Evolutionary conservation across 1,140 invertebrate species (phyloP), one percentile per base, ranked within the genome.

Genomic region (Eriosoma lanigerum): DNA sequence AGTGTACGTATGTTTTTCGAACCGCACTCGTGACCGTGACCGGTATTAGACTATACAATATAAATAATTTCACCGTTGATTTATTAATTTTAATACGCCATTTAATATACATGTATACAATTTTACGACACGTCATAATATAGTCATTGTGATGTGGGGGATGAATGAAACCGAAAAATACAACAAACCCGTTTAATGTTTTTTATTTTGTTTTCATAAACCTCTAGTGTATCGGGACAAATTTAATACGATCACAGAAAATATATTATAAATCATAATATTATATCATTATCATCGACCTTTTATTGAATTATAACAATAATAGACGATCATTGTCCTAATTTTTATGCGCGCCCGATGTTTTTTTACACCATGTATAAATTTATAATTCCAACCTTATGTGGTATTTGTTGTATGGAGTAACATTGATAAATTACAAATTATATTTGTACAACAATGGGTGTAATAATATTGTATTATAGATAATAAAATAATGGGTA

Each of bases 161-260:
- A 46, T 24, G 44, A 68, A 68, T 46, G 66, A 70, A 70, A 70
- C 46, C 8, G 21, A 68, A 44, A 32, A 66, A 46, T 24, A 68
- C 2, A n/a, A 24, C 46, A n/a, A 46, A 68, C n/a, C 38, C 12
- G 38, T 68, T 68, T n/a, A 6, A 32, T 8, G n/a, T 46, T 13
- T 44, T 46, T n/a, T 66, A 44, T 38, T 50, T 13, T 50, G 32
- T 38, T 44, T 44, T 66, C 21, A 12, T 32, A 6, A 66, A 29
- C 2, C 17, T 13, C 3, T 19, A 12, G 0, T 9, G 29, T 38
- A 29, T 64, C 8, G 12, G 29, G 32, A 29, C 29, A 64, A 64
- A 50, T 19, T 17, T 32, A 32, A 38, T 32, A 5, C 13, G 62
- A n/a, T 66, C 62, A 48, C 46, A 48, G 1, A 12, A 48, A 48